Percentiles rank a stretch among this genome's conserved stretches.
These are phyloP conservation scores for Meriones unguiculatus DNA, from an alignment of 2,113 vertebrate species.

Conservation along the genomic window DNA sequence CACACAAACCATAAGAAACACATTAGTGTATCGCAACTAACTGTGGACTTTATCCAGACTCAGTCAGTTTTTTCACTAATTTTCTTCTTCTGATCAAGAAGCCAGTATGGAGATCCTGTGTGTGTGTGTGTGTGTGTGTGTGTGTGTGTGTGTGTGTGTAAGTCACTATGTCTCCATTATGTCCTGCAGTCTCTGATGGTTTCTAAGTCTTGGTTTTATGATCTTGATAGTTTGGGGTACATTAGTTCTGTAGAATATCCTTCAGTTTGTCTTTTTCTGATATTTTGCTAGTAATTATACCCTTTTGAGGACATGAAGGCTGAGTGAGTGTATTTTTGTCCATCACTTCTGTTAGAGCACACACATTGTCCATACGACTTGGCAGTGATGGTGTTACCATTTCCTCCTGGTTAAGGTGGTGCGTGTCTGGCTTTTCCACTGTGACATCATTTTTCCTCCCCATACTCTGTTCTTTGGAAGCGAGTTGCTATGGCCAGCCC, in stretches of 20 bases:
- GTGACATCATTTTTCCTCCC: slow-evolving; percentile 8
- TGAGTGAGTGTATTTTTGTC: background rate
- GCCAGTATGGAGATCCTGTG: background rate
- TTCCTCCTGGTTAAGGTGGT: slow-evolving; percentile 2
- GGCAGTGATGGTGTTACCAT: background rate
- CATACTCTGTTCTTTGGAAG: slow-evolving; percentile 4
- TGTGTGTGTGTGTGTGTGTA: no score
- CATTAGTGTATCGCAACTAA: background rate
- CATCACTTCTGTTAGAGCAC: background rate
- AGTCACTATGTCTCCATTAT: background rate
- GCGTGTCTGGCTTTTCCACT: background rate
- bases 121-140: no score
- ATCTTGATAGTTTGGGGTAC: background rate
- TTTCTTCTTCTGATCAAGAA: background rate
- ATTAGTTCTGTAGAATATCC: background rate
- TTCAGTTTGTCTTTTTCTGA: background rate
- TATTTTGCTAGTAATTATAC: background rate
- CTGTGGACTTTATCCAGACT: background rate
- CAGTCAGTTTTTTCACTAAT: background rate
- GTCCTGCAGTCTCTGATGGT: background rate
- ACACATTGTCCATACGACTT: background rate
- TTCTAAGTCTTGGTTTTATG: background rate
- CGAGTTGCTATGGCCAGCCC: background rate
- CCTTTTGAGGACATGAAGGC: background rate
- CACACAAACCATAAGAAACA: background rate